Evolutionary conservation across 2,113 vertebrate genomes (phyloP).

Genomic region (Hyla sarda): DNA sequence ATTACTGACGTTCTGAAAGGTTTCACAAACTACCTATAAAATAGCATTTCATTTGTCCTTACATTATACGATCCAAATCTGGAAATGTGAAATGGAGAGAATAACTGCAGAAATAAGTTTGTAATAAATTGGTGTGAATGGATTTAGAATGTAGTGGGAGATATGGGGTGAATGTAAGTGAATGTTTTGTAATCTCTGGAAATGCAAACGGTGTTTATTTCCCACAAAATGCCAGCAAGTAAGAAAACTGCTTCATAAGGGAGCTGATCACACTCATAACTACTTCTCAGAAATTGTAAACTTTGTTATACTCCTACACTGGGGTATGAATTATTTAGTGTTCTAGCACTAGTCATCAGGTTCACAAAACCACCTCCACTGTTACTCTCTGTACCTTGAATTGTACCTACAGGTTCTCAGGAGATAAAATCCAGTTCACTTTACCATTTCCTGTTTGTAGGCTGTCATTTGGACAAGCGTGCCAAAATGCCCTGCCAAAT

Average conservation of each 20-base stretch:
- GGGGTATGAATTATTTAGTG: neutral
- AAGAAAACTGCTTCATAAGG: neutral
- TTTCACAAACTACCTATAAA: too few species aligned
- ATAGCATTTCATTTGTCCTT: too few species aligned
- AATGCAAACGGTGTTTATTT: constrained; percentile 29
- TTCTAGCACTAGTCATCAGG: neutral
- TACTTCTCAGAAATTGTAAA: neutral
- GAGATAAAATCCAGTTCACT: constrained; percentile 26
- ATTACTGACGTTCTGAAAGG: too few species aligned
- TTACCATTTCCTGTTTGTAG: constrained; percentile 32
- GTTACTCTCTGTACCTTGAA: neutral
- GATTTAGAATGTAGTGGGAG: neutral
- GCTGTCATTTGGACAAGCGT: neutral
- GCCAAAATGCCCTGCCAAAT: constrained; percentile 37
- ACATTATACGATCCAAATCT: neutral
- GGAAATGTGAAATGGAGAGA: neutral
- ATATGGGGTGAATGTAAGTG: neutral
- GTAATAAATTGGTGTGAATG: too few species aligned
- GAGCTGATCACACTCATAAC: constrained; percentile 29
- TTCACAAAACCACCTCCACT: neutral
- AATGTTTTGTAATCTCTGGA: neutral
- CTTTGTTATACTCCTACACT: neutral
- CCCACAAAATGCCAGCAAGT: constrained; percentile 1
- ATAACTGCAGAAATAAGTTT: neutral
- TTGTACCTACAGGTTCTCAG: constrained; percentile 2